phyloP scores from a whole-genome alignment of 2,888 invertebrate species.

The Dyspetes luteomarginatus region DNA sequence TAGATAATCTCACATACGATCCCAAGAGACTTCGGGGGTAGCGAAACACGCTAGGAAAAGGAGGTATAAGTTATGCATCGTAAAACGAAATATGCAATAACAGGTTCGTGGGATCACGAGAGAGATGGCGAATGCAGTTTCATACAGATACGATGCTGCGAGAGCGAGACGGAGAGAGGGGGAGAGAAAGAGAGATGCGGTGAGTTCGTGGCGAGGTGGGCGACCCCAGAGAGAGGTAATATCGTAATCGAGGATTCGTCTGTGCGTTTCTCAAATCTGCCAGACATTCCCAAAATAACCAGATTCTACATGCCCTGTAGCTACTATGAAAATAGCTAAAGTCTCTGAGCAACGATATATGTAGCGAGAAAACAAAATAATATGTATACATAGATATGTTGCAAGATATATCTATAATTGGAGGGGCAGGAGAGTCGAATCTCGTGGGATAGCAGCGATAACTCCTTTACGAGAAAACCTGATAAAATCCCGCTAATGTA shows the following conservation, averaged over 20 bases:
- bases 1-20: conserved; percentile 35
- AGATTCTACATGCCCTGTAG: conserved; percentile 41
- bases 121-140: conserved; percentile 2
- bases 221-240: conserved; percentile 61
- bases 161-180: neutral
- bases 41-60: conserved; percentile 63
- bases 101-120: conserved; percentile 68
- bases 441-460: conserved; percentile 69
- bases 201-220: conserved; percentile 42
- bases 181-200: conserved; percentile 20
- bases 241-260: conserved; percentile 67
- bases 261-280: conserved; percentile 62
- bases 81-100: conserved; percentile 78
- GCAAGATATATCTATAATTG: conserved; percentile 63
- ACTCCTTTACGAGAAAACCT: conserved; percentile 77
- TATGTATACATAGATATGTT: neutral
- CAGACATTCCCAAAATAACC: conserved; percentile 63
- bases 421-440: conserved; percentile 68
- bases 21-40: conserved; percentile 57
- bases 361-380: conserved; percentile 24
- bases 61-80: conserved; percentile 71
- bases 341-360: conserved; percentile 11
- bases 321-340: conserved; percentile 33
- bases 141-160: conserved; percentile 1
- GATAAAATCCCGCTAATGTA: conserved; percentile 80